Evolutionary conservation across 2,888 invertebrate genomes (phyloP).

Genomic region (Emesis furor): DNA sequence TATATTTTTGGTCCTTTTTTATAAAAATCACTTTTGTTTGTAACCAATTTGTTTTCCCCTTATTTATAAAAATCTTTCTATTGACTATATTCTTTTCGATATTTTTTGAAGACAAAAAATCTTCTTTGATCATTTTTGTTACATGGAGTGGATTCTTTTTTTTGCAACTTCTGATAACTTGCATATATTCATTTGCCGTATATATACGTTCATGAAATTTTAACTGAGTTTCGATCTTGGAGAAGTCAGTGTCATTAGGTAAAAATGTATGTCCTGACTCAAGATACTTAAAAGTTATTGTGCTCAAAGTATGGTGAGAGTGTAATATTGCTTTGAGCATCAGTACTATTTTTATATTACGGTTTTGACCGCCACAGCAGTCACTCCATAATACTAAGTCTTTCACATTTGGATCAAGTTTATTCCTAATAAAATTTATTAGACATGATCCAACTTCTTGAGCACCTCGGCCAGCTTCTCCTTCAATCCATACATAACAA

Average conservation of each 20-base stretch:
- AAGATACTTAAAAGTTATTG: neutral
- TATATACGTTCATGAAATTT: neutral
- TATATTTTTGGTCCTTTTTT: constrained; percentile 43
- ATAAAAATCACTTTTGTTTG: neutral
- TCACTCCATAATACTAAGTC: too few relatives aligned
- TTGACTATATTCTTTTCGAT: neutral
- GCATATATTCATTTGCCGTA: neutral
- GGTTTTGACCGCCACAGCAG: too few relatives aligned
- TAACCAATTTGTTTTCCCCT: neutral
- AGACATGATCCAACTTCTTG: too few relatives aligned
- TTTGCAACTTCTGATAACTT: neutral
- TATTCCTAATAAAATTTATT: too few relatives aligned
- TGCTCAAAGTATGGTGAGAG: neutral
- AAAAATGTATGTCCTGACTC: constrained; percentile 1
- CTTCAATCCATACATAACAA: constrained; percentile 50
- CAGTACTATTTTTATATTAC: too few relatives aligned
- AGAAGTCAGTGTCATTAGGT: neutral
- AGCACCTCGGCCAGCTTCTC: constrained; percentile 38
- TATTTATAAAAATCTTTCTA: neutral
- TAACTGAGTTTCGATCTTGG: neutral
- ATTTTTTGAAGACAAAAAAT: neutral
- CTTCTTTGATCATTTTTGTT: neutral
- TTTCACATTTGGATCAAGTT: too few relatives aligned
- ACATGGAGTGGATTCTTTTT: neutral
- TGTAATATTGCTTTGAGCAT: too few relatives aligned